phyloP scores from a whole-genome alignment of 2,113 vertebrate genomes.

The Ophthalmotilapia sp. region DNA sequence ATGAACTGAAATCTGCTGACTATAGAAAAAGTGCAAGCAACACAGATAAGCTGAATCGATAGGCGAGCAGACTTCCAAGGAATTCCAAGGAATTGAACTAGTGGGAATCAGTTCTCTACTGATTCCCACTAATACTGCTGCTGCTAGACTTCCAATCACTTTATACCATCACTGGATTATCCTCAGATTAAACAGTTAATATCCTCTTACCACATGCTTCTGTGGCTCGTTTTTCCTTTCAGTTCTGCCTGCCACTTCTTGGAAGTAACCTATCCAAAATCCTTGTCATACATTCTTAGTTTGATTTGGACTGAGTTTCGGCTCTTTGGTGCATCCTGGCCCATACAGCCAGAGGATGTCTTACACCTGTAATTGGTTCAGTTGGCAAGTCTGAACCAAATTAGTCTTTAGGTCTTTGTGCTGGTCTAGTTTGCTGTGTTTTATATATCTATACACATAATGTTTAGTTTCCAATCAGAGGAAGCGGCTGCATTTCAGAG shows the following conservation, averaged over 20 bases:
- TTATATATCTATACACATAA: neutral
- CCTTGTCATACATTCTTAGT: neutral
- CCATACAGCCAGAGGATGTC: neutral
- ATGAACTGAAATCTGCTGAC: neutral
- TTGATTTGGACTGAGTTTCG: neutral
- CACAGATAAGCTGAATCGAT: neutral
- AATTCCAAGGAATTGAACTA: neutral
- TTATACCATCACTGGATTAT: neutral
- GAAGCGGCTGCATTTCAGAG: neutral
- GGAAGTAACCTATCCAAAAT: neutral
- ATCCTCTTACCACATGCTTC: neutral
- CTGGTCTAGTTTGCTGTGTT: neutral
- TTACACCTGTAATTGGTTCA: neutral
- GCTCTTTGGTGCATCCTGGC: neutral
- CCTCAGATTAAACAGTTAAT: neutral
- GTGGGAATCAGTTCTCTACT: neutral
- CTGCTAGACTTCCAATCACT: neutral
- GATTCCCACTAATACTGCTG: neutral
- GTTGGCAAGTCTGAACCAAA: neutral
- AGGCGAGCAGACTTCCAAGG: neutral
- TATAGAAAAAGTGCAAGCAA: neutral
- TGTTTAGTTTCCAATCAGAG: conserved; percentile 3
- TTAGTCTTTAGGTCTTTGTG: neutral
- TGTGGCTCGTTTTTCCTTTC: neutral
- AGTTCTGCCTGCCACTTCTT: neutral